These are phyloP conservation scores for Theodoxus fluviatilis DNA, from an alignment of 2,888 invertebrate genomes.

Conservation along the genomic window DNA sequence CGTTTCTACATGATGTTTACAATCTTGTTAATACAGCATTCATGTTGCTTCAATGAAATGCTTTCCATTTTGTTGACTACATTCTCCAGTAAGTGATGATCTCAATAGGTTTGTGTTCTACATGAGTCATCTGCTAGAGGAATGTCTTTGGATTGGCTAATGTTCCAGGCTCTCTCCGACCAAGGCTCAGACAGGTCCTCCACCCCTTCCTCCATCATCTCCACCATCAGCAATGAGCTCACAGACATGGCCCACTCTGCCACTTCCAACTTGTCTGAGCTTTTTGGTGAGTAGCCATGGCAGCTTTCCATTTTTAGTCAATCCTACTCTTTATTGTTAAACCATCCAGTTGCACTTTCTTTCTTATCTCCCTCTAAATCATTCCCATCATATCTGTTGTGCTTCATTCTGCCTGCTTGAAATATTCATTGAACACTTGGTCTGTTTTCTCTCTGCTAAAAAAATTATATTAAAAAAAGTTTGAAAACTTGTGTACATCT, in stretches of 20 bases:
- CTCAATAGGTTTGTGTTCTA: too few species aligned
- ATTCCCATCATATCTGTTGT: not conserved
- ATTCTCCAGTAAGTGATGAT: too few species aligned
- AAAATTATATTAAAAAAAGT: too few species aligned
- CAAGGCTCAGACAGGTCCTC: conserved; percentile 40
- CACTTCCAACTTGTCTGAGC: conserved; percentile 90
- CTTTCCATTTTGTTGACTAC: too few species aligned
- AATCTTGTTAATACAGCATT: not conserved
- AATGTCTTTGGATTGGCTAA: too few species aligned
- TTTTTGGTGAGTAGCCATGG: conserved; percentile 76
- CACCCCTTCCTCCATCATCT: conserved; percentile 75
- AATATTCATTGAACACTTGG: not conserved
- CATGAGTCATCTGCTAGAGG: too few species aligned
- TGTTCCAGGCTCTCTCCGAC: conserved; percentile 32
- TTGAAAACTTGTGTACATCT: too few species aligned
- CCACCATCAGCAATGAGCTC: conserved; percentile 89
- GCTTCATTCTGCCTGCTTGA: not conserved
- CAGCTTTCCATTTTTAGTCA: not conserved
- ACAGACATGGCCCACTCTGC: conserved; percentile 80
- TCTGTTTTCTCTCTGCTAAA: too few species aligned
- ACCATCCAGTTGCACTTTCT: not conserved
- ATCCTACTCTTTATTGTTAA: too few species aligned
- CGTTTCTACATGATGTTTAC: not conserved
- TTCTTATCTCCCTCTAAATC: not conserved
- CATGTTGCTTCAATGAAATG: too few species aligned